Conservation (phyloP, 1,140 invertebrate genomes). For the Euschistus heros region DNA sequence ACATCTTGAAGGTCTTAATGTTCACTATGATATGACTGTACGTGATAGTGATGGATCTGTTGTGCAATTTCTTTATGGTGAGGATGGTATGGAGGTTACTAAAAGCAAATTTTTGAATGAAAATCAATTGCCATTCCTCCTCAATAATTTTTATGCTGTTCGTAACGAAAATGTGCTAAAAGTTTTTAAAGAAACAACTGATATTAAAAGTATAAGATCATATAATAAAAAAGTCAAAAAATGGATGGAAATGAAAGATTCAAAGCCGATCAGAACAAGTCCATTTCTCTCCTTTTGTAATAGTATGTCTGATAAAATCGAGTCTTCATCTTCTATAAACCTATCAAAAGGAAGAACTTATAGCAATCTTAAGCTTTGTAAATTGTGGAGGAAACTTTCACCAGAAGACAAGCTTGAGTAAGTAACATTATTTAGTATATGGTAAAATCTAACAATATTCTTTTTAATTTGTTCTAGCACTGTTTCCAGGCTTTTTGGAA, state of each 20-base stretch:
- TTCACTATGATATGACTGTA: conserved; percentile 89
- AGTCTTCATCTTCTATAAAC: conserved; percentile 33
- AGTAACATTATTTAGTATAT: conserved; percentile 18
- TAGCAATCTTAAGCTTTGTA: conserved; percentile 43
- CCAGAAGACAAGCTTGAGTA: conserved; percentile 44
- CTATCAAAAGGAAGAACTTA: conserved; percentile 34
- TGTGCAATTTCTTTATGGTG: conserved; percentile 95
- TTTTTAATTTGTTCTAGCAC: no score
- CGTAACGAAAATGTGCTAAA: conserved; percentile 46
- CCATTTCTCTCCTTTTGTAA: conserved; percentile 29
- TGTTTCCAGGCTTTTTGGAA: no score
- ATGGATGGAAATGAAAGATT: conserved; percentile 49
- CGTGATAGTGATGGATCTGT: conserved; percentile 87
- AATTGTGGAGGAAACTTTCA: conserved; percentile 48
- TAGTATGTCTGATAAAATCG: conserved; percentile 27
- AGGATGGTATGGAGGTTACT: conserved; percentile 89
- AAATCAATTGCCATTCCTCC: conserved; percentile 69
- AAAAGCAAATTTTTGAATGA: conserved; percentile 75
- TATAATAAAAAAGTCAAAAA: conserved; percentile 44
- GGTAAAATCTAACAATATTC: no score
- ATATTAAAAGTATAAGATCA: conserved; percentile 35
- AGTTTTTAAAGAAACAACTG: conserved; percentile 43
- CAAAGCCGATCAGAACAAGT: conserved; percentile 23
- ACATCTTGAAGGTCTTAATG: conserved; percentile 86
- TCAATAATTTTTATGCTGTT: conserved; percentile 61